Evolutionary conservation across 1,140 invertebrate species (phyloP).

Genomic region (Leptinotarsa undecemlineata): DNA sequence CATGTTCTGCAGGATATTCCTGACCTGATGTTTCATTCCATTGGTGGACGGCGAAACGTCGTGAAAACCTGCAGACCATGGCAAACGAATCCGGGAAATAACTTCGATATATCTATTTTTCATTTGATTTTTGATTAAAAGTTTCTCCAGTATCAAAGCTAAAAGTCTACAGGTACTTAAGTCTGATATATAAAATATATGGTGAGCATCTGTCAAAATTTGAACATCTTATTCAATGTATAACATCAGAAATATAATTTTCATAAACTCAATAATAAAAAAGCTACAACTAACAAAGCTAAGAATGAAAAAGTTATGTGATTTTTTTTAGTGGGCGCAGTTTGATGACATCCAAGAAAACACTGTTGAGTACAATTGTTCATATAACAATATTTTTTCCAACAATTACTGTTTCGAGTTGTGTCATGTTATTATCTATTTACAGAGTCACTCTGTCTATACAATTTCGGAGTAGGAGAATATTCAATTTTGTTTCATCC

Average conservation of each 20-base stretch:
- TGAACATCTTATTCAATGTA: conserved; percentile 19
- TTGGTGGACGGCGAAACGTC: too few species aligned
- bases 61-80: too few species aligned
- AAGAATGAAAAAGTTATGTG: background rate
- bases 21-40: too few species aligned
- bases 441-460: too few species aligned
- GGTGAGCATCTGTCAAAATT: conserved; percentile 25
- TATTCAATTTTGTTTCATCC: background rate
- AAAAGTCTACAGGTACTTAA: conserved; percentile 13
- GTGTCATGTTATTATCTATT: too few species aligned
- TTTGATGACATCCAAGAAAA: background rate
- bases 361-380: background rate
- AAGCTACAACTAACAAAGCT: conserved; percentile 1
- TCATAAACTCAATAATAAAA: background rate
- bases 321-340: background rate
- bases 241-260: conserved; percentile 17
- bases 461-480: background rate
- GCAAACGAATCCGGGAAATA: too few species aligned
- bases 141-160: conserved; percentile 18
- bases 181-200: conserved; percentile 27
- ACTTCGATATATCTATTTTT: too few species aligned
- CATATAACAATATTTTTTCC: background rate
- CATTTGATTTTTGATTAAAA: background rate
- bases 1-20: too few species aligned
- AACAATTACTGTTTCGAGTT: too few species aligned